Evolutionary conservation across 2,113 vertebrate species (phyloP), one percentile per base, ranked within the genome.

Genomic region (Jaculus jaculus): DNA sequence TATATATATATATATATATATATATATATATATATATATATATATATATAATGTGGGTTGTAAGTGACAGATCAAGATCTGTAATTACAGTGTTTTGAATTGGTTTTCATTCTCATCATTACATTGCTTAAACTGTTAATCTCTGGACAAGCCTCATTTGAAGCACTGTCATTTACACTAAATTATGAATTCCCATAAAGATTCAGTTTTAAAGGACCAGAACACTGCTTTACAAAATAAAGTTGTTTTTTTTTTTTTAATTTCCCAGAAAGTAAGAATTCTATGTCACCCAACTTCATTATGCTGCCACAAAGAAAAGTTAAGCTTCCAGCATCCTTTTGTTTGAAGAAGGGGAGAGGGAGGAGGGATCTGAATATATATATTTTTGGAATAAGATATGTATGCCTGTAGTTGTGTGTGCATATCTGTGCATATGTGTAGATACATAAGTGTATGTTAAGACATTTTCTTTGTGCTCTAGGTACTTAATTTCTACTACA

Each of bases 201-300:
- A 83, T 94, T 90, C 37, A 58, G 32, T 77, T 89, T 92, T 93
- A 94, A 93, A 61, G 80, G 93, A 84, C 63, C 39, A 92, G 78
- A 95, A 90, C 66, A 51, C 37, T 93, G 47, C 61, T 82, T 79
- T 93, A 15, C 68, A 81, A 81, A 61, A 24, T 87, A 90, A 89
- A 15, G 20, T 32, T n/a, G n/a, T n/a, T n/a, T n/a, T n/a, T 85
- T 68, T 92, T 88, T 86, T 95, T n/a, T 93, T 93, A 32, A 94
- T 94, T 93, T 95, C 47, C 88, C 60, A 86, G 39, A 93, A 89
- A 81, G 77, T 87, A 85, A 63, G 61, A 92, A 89, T 79, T 69
- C 16, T 86, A 11, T 82, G 8, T 24, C 72, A 87, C 58, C 63
- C 61, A 60, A 89, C 60, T 81, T 17, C 23, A 90, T 73, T 73